Evolutionary conservation across 2,888 invertebrate species (phyloP).

Genomic region (Scaptomyza flava): DNA sequence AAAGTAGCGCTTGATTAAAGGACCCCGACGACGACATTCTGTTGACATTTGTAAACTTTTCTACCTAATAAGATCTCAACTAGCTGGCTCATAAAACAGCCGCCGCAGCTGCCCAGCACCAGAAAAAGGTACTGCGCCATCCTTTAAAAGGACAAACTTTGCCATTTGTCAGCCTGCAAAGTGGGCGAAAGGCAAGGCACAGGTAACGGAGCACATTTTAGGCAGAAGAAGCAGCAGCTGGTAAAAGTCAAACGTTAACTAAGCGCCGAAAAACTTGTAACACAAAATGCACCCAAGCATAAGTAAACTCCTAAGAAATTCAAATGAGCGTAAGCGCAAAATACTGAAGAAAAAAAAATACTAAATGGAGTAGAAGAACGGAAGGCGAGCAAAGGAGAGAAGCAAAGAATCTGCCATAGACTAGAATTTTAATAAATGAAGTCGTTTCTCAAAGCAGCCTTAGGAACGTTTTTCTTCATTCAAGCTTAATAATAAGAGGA

Average conservation of each 20-base stretch:
- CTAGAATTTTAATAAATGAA: constrained; percentile 73
- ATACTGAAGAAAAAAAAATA: constrained; percentile 22
- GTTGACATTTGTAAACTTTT: constrained; percentile 75
- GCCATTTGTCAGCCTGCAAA: constrained; percentile 45
- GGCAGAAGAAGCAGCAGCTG: constrained; percentile 41
- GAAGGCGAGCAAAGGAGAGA: constrained; percentile 4
- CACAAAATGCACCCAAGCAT: constrained; percentile 73
- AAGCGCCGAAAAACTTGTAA: constrained; percentile 76
- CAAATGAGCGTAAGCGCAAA: constrained; percentile 73
- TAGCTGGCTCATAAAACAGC: constrained; percentile 55
- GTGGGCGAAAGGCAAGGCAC: not conserved
- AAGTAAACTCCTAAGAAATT: constrained; percentile 76
- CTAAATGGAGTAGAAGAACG: not conserved
- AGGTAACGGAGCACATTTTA: not conserved
- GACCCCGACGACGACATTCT: constrained; percentile 56
- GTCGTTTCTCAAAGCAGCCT: constrained; percentile 33
- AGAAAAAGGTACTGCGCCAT: constrained; percentile 16
- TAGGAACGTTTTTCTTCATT: constrained; percentile 22
- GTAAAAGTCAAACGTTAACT: constrained; percentile 76
- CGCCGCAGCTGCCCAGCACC: constrained; percentile 43
- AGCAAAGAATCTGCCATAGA: constrained; percentile 18
- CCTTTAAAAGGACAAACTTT: constrained; percentile 54
- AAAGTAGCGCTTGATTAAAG: constrained; percentile 64
- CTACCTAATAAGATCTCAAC: constrained; percentile 53
- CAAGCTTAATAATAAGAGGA: constrained; percentile 19